Percentiles rank a stretch among this genome's conserved stretches.
Evolutionary conservation across 2,888 invertebrate genomes (phyloP).

Genomic region (Copidosoma aretas): DNA sequence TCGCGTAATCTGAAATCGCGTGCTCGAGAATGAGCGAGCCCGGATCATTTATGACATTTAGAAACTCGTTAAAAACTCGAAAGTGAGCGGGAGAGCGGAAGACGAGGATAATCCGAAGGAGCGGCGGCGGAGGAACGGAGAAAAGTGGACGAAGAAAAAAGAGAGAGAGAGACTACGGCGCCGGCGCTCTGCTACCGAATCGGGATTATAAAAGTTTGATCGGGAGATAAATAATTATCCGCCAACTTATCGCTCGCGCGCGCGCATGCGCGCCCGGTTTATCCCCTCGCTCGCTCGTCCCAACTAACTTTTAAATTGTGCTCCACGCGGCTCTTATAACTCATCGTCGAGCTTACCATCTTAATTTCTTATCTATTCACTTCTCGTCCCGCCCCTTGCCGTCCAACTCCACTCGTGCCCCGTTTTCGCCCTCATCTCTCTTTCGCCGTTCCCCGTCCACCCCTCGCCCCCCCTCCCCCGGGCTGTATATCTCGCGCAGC

Average conservation of each 20-base stretch:
- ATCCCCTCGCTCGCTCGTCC: conserved; percentile 16
- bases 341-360: conserved; percentile 34
- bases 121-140: neutral
- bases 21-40: conserved; percentile 27
- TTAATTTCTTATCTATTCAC: conserved; percentile 38
- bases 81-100: conserved; percentile 31
- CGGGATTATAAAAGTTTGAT: conserved; percentile 60
- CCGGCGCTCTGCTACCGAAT: conserved; percentile 39
- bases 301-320: conserved; percentile 53
- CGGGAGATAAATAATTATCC: conserved; percentile 61
- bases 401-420: too few relatives aligned
- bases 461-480: neutral
- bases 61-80: conserved; percentile 60
- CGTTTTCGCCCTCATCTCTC: too few relatives aligned
- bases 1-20: conserved; percentile 39
- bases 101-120: too few relatives aligned
- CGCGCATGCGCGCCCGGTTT: conserved; percentile 15
- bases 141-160: too few relatives aligned
- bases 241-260: conserved; percentile 42
- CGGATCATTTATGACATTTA: conserved; percentile 60
- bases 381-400: conserved; percentile 24
- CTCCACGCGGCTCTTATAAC: conserved; percentile 36
- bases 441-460: neutral
- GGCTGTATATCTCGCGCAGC: neutral
- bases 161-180: neutral